Base-by-base conservation (phyloP, 1,140 invertebrate genomes). In the Maconellicoccus hirsutus region DNA sequence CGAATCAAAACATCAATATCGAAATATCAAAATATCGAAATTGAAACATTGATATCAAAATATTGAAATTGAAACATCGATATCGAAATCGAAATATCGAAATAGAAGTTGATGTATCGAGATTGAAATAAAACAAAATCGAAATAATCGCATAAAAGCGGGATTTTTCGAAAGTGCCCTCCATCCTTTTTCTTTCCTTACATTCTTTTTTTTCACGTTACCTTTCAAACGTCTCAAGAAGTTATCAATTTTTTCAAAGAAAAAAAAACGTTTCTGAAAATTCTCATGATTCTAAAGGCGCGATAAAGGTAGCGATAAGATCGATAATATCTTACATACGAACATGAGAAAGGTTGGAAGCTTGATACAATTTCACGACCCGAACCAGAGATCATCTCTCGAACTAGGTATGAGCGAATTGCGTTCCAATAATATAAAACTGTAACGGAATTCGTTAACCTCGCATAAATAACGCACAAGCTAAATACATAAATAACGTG, bases 391-490 rank as follows among this genome's bases (percentile, higher is more conserved):
- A 33, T 33, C 4, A 33, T 33, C 29, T n/a, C n/a, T n/a, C 29
- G 29, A 33, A 33, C 4, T 3, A 33, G 29, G 3, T 52, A 52
- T 19, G n/a, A 14, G 42, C 42, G 10, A 19, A 52, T 52, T 14
- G 42, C 42, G 42, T 19, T 16, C 42, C 42, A 16, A 19, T 52
- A 19, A 16, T 4, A 14, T 14, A 52, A 52, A 52, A 52, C n/a
- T 52, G 42, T 52, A 52, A 52, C 42, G 42, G 42, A 52, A 52
- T 52, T 52, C 42, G 42, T 52, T 52, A 52, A 52, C 42, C 42
- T 52, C 42, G 42, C 42, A 52, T 52, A 52, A 52, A 52, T 52
- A 52, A 52, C 42, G 42, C 42, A 3, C 12, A 52, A 52, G 42
- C n/a, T 52, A 6, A 16, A 52, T 52, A 52, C 42, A 52, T 52